phyloP scores from a whole-genome alignment of 2,888 invertebrate species.

The Cheiracanthium punctorium region DNA sequence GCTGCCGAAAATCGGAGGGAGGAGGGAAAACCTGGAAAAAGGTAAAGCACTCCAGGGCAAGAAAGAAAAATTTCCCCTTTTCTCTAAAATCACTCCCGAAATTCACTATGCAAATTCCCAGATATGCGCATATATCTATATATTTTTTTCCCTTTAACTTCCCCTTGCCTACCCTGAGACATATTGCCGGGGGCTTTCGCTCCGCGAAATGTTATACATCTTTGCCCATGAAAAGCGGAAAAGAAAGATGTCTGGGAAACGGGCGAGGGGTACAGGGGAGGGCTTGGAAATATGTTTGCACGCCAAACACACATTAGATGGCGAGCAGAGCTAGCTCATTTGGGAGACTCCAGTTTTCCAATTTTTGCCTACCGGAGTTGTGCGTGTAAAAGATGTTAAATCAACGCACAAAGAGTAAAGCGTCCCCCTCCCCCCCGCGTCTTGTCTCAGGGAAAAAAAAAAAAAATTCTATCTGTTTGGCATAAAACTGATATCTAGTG shows the following conservation, averaged over 20 bases:
- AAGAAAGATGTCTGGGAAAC: neutral
- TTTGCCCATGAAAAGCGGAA: conserved; percentile 10
- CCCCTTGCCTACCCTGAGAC: neutral
- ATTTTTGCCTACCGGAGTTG: neutral
- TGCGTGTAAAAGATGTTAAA: neutral
- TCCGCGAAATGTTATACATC: conserved; percentile 42
- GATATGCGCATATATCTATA: neutral
- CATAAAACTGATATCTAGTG: too few relatives aligned
- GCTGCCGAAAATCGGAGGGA: neutral
- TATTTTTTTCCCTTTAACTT: neutral
- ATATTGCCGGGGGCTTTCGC: conserved; percentile 37
- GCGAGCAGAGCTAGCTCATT: neutral
- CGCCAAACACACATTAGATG: conserved; percentile 64
- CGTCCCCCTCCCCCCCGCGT: too few relatives aligned
- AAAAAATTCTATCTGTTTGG: too few relatives aligned
- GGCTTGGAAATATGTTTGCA: conserved; percentile 10
- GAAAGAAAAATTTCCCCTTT: neutral
- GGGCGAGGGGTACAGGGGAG: neutral
- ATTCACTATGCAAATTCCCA: conserved; percentile 44
- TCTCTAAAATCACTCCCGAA: conserved; percentile 54
- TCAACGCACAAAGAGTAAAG: neutral
- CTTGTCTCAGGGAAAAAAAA: too few relatives aligned
- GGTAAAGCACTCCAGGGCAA: neutral
- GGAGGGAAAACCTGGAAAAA: neutral
- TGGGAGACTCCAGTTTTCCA: neutral